These are phyloP conservation scores for Phyto melanocephala DNA, from an alignment of 2,888 invertebrate genomes.

Conservation along the genomic window DNA sequence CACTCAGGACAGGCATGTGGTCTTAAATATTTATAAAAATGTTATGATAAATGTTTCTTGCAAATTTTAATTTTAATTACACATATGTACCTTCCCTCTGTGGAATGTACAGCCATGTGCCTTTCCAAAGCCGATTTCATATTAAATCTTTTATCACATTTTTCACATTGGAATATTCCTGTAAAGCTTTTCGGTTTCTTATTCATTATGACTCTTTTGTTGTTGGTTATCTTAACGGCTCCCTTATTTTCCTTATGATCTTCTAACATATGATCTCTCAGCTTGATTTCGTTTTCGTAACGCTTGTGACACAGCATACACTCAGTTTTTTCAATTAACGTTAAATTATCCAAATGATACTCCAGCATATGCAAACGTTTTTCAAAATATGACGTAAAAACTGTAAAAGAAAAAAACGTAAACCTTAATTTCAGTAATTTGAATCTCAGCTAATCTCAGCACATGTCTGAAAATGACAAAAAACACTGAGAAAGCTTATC, in stretches of 20 bases:
- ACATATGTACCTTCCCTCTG: constrained; percentile 64
- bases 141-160: constrained; percentile 73
- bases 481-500: too few species aligned
- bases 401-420: constrained; percentile 58
- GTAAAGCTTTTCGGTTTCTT: constrained; percentile 72
- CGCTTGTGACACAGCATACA: constrained; percentile 74
- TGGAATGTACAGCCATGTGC: constrained; percentile 73
- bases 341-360: constrained; percentile 72
- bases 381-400: constrained; percentile 73
- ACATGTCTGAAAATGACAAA: too few species aligned
- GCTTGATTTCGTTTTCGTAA: constrained; percentile 69
- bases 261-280: constrained; percentile 70
- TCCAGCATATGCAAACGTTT: constrained; percentile 75
- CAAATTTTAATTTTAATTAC: neutral
- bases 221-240: constrained; percentile 65
- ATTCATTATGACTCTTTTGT: constrained; percentile 73
- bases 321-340: constrained; percentile 73
- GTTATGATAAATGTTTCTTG: too few species aligned
- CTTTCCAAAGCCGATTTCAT: constrained; percentile 75
- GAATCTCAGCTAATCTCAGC: too few species aligned
- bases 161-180: constrained; percentile 73
- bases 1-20: constrained; percentile 73
- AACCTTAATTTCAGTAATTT: neutral
- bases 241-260: constrained; percentile 69
- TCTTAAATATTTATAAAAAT: constrained; percentile 56